Evolutionary conservation across 2,113 vertebrate species (phyloP).

Genomic region (Tapirus terrestris): DNA sequence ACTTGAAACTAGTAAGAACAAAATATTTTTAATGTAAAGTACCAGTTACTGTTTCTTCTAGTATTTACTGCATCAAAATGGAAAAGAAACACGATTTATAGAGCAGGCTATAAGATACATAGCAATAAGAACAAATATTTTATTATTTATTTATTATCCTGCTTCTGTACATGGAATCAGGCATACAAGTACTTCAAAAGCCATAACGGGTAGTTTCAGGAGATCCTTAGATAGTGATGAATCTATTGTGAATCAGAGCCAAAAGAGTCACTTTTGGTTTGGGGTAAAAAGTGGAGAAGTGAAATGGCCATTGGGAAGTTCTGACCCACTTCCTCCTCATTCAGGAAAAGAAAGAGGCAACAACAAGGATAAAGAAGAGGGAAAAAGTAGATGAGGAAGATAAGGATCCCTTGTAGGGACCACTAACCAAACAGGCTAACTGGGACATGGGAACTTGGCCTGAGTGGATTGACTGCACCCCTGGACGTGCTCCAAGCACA

Average conservation of each 20-base stretch:
- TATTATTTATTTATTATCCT: not conserved
- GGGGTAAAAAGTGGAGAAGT: not conserved
- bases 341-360: not conserved
- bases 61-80: not conserved
- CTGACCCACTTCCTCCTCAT: not conserved
- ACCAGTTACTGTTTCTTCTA: not conserved
- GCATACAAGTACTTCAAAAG: not conserved
- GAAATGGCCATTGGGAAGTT: not conserved
- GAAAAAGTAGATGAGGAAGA: not conserved
- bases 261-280: not conserved
- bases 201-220: not conserved
- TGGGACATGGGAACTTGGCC: not conserved
- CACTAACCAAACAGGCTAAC: not conserved
- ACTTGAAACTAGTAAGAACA: not conserved
- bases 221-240: not conserved
- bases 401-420: not conserved
- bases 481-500: too few relatives aligned
- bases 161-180: not conserved
- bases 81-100: not conserved
- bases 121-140: not conserved
- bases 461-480: fast-evolving
- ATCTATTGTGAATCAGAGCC: not conserved
- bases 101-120: not conserved
- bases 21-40: not conserved
- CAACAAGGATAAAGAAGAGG: not conserved